These are phyloP conservation scores for Tortricodes alternella DNA, from an alignment of 2,888 invertebrate species.

Conservation along the genomic window DNA sequence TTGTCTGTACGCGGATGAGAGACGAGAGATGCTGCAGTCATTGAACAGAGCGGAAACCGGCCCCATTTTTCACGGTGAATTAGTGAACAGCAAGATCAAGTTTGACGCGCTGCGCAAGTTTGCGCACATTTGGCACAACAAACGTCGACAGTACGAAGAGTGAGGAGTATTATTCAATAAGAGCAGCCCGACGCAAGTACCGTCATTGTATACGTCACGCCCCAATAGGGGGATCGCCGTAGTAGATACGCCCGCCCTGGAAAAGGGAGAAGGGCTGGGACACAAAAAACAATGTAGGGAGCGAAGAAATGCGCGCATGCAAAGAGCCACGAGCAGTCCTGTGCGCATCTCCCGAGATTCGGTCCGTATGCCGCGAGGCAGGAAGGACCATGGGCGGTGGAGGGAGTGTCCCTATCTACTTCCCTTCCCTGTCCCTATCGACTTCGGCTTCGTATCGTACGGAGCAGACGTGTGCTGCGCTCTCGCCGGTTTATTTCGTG, in stretches of 20 bases:
- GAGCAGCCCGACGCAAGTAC: not conserved
- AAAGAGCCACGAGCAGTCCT: not conserved
- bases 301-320: not conserved
- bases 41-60: not conserved
- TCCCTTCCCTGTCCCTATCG: too few species aligned
- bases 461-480: too few species aligned
- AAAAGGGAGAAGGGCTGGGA: not conserved
- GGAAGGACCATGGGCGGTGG: conserved; percentile 7
- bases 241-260: not conserved
- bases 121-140: not conserved
- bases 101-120: not conserved
- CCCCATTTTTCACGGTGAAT: not conserved
- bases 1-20: too few species aligned
- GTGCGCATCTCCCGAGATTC: conserved; percentile 2
- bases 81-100: not conserved
- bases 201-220: conserved; percentile 10
- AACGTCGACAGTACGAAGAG: not conserved
- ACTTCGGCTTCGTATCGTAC: too few species aligned
- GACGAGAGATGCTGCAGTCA: not conserved
- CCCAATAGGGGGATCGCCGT: not conserved
- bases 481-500: too few species aligned
- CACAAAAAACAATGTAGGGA: not conserved
- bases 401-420: not conserved
- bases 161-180: not conserved
- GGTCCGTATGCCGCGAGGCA: conserved; percentile 13